A percentile compares a stretch with the other conserved stretches of the same genome.
Conservation (phyloP, 1,140 invertebrate genomes). For the Orussus abietinus region DNA sequence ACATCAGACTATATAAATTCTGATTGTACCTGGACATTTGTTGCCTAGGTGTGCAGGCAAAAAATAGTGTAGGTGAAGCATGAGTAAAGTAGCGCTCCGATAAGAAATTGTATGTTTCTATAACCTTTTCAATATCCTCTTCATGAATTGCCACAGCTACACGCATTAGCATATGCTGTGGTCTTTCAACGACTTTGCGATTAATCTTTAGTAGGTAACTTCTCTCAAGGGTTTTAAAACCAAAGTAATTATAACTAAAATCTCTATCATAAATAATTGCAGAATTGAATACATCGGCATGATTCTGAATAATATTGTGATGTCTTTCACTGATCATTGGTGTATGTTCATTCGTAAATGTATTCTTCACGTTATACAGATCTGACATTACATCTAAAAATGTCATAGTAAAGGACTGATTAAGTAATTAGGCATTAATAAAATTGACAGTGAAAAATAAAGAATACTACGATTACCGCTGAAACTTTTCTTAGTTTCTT, state of each 20-base stretch:
- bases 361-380: slow-evolving; percentile 75
- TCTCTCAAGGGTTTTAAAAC: slow-evolving; percentile 96
- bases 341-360: slow-evolving; percentile 63
- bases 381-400: slow-evolving; percentile 87
- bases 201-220: slow-evolving; percentile 94
- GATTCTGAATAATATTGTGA: slow-evolving; percentile 79
- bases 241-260: slow-evolving; percentile 98
- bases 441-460: slow-evolving; percentile 21
- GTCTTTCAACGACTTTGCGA: slow-evolving; percentile 91
- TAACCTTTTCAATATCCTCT: slow-evolving; percentile 87
- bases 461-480: slow-evolving; percentile 60
- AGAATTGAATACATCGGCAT: slow-evolving; percentile 89
- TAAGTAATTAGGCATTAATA: slow-evolving; percentile 14
- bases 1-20: slow-evolving; percentile 3
- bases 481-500: slow-evolving; percentile 90
- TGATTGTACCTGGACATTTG: slow-evolving; percentile 78
- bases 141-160: slow-evolving; percentile 96
- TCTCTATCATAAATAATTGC: slow-evolving; percentile 97
- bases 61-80: slow-evolving; percentile 95
- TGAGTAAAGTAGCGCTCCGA: slow-evolving; percentile 98
- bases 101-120: slow-evolving; percentile 95
- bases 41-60: slow-evolving; percentile 86
- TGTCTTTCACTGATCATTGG: slow-evolving; percentile 86
- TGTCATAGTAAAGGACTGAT: too few relatives aligned
- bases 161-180: slow-evolving; percentile 98